Conservation (phyloP, 1,140 invertebrate genomes). For the Bombyx mandarina region DNA sequence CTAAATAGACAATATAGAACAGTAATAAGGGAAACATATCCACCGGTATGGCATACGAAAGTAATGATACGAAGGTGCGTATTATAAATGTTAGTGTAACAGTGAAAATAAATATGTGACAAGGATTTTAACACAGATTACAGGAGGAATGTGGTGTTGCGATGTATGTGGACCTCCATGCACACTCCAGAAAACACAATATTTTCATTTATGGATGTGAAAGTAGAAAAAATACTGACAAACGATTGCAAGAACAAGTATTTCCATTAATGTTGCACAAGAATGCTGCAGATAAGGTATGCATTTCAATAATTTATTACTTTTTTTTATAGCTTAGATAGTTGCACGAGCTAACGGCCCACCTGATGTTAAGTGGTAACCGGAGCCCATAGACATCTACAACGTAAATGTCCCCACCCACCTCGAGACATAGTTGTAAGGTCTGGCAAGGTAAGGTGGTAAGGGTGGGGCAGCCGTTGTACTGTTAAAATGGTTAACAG, state of each 20-base stretch:
- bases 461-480: too few species aligned
- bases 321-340: background rate
- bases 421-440: too few species aligned
- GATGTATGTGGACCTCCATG: slow-evolving; percentile 96
- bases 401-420: too few species aligned
- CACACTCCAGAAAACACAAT: slow-evolving; percentile 94
- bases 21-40: slow-evolving; percentile 90
- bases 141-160: slow-evolving; percentile 93
- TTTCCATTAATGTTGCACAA: slow-evolving; percentile 94
- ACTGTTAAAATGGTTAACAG: too few species aligned
- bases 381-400: too few species aligned
- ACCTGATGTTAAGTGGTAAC: too few species aligned
- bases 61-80: slow-evolving; percentile 84
- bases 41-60: slow-evolving; percentile 95
- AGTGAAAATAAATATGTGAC: background rate
- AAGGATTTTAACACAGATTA: slow-evolving; percentile 70
- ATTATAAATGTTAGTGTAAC: background rate
- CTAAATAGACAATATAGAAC: slow-evolving; percentile 91
- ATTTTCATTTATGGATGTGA: slow-evolving; percentile 98
- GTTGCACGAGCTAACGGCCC: too few species aligned
- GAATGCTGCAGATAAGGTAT: slow-evolving; percentile 91
- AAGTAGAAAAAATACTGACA: slow-evolving; percentile 83
- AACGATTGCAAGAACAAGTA: slow-evolving; percentile 87
- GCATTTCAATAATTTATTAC: slow-evolving; percentile 5
- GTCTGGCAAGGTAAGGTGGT: too few species aligned